Base-by-base conservation (phyloP, 2,888 invertebrate species). In the Drosophila borealis region DNA sequence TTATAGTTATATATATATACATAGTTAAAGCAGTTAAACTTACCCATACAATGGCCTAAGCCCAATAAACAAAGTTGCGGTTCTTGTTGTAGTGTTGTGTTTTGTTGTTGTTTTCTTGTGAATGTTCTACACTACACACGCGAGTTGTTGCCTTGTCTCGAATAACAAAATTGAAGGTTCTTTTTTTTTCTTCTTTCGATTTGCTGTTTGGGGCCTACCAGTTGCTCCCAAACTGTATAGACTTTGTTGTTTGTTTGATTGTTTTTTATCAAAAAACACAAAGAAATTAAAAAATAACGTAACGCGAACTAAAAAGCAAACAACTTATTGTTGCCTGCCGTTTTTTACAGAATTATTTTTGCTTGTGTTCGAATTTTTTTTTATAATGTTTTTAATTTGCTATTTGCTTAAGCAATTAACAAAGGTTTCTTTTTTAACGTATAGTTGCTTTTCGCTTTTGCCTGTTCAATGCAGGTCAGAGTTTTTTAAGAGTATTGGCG, bases 41-140 rank as follows among this genome's bases (percentile, higher is more conserved):
- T 91, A 93, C 93, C 93, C 93, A 93, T 93, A 93, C 93, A 93
- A 93, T 89, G 93, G 91, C 92, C 91, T 92, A 92, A 91, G 92
- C 92, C 91, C 91, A 91, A 92, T 90, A 89, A 86, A 88, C 81
- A 84, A 90, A 89, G 77, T 89, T 89, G 70, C 81, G 78, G 63
- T 64, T 69, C 48, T 72, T 76, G 48, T 69, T 55, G 63, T 63
- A 10, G 14, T 70, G 45, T 61, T 6, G 37, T 53, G 25, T 49
- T 51, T 67, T 59, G 54, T 67, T 57, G 44, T 46, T 29, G 29
- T 54, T 34, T 45, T 42, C 42, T 70, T 70, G 42, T 44, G 34
- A 14, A 45, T 70, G 75, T 87, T 81, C 70, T 60, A 73, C 65
- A 76, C 70, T 61, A 63, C 42, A 66, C 70, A 70, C 78, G 65